These are phyloP conservation scores for Sylvilagus floridanus DNA, from an alignment of 2,797 vertebrate genomes.

Conservation along the genomic window DNA sequence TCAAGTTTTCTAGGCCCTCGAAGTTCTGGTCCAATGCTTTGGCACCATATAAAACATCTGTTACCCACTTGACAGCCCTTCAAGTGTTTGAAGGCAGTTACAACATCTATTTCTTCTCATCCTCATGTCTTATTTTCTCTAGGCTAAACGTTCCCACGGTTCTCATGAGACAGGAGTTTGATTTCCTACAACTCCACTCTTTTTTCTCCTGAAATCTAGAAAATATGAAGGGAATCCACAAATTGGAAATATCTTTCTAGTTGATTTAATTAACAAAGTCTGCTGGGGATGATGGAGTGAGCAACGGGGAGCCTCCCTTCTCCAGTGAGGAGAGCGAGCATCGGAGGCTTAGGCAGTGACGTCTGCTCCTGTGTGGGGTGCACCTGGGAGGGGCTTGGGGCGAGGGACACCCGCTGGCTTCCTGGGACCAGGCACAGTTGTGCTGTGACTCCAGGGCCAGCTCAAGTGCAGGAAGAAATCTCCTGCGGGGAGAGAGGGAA, in stretches of 20 bases:
- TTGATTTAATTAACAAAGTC: slow-evolving; percentile 55
- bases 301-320: neutral
- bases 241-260: slow-evolving; percentile 32
- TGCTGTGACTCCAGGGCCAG: neutral
- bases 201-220: slow-evolving; percentile 21
- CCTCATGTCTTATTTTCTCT: slow-evolving; percentile 67
- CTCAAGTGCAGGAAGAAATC: slow-evolving; percentile 4
- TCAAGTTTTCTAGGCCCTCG: slow-evolving; percentile 44
- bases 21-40: slow-evolving; percentile 31
- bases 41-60: slow-evolving; percentile 55
- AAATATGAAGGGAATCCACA: slow-evolving; percentile 29
- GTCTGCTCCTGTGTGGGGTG: neutral
- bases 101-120: slow-evolving; percentile 58
- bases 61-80: slow-evolving; percentile 59
- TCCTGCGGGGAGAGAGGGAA: neutral
- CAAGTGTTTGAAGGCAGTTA: slow-evolving; percentile 67
- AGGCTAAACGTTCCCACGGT: slow-evolving; percentile 51
- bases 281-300: neutral
- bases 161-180: slow-evolving; percentile 44
- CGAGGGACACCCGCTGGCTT: accelerated
- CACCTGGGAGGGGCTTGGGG: neutral
- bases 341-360: neutral
- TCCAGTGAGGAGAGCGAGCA: neutral
- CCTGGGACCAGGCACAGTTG: neutral
- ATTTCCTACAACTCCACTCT: slow-evolving; percentile 50